Conservation (phyloP, 92 coral and sea anemone genomes). For the Virgularia gustaviana region DNA sequence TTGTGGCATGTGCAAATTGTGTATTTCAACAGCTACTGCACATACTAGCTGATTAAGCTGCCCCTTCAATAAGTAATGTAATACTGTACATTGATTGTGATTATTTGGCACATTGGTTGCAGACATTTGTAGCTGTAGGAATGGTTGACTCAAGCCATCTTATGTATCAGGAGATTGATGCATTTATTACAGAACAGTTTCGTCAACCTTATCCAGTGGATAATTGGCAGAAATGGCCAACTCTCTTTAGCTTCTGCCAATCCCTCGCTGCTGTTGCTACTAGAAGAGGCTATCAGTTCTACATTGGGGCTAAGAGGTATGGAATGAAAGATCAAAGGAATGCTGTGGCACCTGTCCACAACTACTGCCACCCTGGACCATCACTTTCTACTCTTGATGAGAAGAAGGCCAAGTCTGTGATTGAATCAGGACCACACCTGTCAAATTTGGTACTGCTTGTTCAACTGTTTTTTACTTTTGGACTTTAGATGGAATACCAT, state of each 20-base stretch:
- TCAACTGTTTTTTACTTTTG: constrained; percentile 28
- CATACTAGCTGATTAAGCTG: constrained; percentile 23
- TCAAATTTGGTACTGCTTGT: constrained; percentile 31
- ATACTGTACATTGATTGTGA: constrained; percentile 39
- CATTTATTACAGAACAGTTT: constrained; percentile 52
- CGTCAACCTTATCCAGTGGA: constrained; percentile 52
- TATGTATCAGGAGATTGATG: constrained; percentile 53
- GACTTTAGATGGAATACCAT: constrained; percentile 41
- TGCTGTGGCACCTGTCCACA: constrained; percentile 12
- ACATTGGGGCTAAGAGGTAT: constrained; percentile 42
- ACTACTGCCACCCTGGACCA: constrained; percentile 55
- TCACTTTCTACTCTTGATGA: constrained; percentile 48
- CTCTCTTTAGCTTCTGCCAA: constrained; percentile 50
- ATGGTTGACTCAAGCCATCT: constrained; percentile 45
- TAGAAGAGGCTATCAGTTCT: constrained; percentile 39
- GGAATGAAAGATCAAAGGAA: constrained; percentile 40
- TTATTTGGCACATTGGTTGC: constrained; percentile 54
- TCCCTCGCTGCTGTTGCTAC: constrained; percentile 44
- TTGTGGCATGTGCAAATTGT: too few relatives aligned
- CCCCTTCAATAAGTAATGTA: constrained; percentile 52
- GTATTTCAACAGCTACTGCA: neutral
- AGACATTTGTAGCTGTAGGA: constrained; percentile 48
- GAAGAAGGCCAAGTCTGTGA: constrained; percentile 15
- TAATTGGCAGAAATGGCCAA: constrained; percentile 57
- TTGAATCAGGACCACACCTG: constrained; percentile 41